These are phyloP conservation scores for Caenorhabditis afra DNA, from an alignment of 2,888 invertebrate genomes.

Conservation along the genomic window DNA sequence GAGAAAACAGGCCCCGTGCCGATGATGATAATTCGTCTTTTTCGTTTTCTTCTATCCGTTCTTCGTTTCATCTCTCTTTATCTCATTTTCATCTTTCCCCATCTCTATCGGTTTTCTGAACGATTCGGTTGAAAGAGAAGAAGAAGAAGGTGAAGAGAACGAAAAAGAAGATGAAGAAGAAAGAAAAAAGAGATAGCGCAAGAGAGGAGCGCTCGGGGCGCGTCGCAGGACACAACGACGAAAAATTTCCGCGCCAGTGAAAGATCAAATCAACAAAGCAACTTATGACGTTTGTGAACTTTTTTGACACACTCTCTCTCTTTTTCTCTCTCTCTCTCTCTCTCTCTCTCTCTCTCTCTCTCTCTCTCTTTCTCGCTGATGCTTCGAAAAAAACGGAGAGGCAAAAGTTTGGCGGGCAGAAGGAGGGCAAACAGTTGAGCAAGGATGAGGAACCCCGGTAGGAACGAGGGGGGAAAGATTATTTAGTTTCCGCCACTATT, in stretches of 20 bases:
- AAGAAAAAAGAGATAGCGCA: slow-evolving; percentile 5
- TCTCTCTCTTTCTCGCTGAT: background rate
- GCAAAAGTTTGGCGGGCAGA: slow-evolving; percentile 27
- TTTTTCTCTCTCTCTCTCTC: background rate
- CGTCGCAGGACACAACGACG: background rate
- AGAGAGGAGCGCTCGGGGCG: background rate
- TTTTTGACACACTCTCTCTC: slow-evolving; percentile 46
- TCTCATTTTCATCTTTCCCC: too few species aligned
- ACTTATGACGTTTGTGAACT: slow-evolving; percentile 59
- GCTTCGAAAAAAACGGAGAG: slow-evolving; percentile 8
- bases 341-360: too few species aligned
- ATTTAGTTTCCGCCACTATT: slow-evolving; percentile 54
- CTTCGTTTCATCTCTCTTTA: too few species aligned
- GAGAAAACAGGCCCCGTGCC: too few species aligned
- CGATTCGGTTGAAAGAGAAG: too few species aligned
- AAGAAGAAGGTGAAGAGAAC: too few species aligned
- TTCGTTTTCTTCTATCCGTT: too few species aligned
- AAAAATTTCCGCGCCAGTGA: slow-evolving; percentile 39
- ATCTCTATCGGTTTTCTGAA: too few species aligned
- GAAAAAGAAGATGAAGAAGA: slow-evolving; percentile 6
- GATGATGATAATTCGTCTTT: too few species aligned
- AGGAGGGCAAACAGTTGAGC: slow-evolving; percentile 40
- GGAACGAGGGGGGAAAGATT: slow-evolving; percentile 33
- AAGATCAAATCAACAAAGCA: slow-evolving; percentile 56
- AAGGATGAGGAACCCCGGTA: slow-evolving; percentile 7